phyloP scores from a whole-genome alignment of 2,888 invertebrate species.

The Drosophila fungiperda region DNA sequence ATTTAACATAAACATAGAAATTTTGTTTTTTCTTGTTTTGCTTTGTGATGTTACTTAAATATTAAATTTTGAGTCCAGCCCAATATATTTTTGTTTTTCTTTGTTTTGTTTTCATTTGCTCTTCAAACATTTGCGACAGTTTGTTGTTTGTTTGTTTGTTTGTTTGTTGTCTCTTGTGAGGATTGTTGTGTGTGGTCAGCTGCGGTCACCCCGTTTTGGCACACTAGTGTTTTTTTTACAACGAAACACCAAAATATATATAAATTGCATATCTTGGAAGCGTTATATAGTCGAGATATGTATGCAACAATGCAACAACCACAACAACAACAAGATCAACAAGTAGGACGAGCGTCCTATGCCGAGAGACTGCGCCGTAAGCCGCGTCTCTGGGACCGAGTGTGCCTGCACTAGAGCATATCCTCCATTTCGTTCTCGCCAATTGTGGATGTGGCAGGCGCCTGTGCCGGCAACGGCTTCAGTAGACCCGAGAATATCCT shows the following conservation, averaged over 20 bases:
- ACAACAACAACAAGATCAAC: slow-evolving; percentile 17
- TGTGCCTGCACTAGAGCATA: slow-evolving; percentile 73
- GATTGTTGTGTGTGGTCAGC: slow-evolving; percentile 5
- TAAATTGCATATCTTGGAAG: slow-evolving; percentile 35
- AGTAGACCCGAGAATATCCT: slow-evolving; percentile 83
- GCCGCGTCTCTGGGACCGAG: slow-evolving; percentile 52
- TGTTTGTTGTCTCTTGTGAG: neutral
- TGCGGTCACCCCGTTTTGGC: slow-evolving; percentile 5
- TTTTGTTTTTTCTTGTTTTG: slow-evolving; percentile 17
- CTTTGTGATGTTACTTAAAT: slow-evolving; percentile 63
- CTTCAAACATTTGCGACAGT: slow-evolving; percentile 55
- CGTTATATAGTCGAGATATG: slow-evolving; percentile 58
- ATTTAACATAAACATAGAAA: slow-evolving; percentile 48
- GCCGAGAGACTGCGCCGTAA: slow-evolving; percentile 70
- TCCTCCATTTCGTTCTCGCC: slow-evolving; percentile 81
- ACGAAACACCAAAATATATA: slow-evolving; percentile 2
- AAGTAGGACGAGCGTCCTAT: slow-evolving; percentile 32
- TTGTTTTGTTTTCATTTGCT: slow-evolving; percentile 46
- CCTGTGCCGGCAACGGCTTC: slow-evolving; percentile 82
- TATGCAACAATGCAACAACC: slow-evolving; percentile 38
- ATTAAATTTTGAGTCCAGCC: slow-evolving; percentile 82
- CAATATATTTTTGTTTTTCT: slow-evolving; percentile 69
- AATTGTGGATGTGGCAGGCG: slow-evolving; percentile 80
- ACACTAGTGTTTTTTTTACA: neutral
- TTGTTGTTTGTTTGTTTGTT: slow-evolving; percentile 23